Percentiles rank a stretch among this genome's conserved stretches.
phyloP scores from a whole-genome alignment of 2,113 vertebrate species.

The Nycticryphes semicollaris region DNA sequence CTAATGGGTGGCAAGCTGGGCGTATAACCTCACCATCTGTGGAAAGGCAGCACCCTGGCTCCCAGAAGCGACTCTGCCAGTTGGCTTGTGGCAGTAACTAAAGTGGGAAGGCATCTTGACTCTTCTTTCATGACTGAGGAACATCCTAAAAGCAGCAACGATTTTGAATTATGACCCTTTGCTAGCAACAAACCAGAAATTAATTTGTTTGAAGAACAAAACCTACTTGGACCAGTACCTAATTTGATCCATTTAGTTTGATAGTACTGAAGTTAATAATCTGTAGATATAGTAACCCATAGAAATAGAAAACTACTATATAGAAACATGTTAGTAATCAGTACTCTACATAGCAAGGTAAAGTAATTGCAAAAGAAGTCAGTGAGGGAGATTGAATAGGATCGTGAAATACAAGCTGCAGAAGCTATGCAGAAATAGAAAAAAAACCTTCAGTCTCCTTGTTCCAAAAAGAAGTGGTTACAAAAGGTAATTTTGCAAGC shows the following conservation, averaged over 20 bases:
- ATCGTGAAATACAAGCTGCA: neutral
- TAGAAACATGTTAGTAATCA: neutral
- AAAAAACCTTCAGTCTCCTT: neutral
- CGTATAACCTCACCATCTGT: neutral
- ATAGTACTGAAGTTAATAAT: neutral
- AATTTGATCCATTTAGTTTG: neutral
- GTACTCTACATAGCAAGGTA: neutral
- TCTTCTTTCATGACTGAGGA: neutral
- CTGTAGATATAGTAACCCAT: neutral
- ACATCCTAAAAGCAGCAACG: neutral
- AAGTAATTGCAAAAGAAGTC: neutral
- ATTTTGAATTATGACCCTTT: neutral
- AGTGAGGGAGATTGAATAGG: neutral
- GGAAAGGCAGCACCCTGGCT: fast-evolving
- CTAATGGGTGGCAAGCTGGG: neutral
- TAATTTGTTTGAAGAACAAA: neutral
- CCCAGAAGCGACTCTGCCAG: neutral
- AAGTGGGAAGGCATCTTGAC: neutral
- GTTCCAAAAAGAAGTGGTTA: neutral
- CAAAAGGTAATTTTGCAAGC: neutral
- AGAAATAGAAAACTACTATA: neutral
- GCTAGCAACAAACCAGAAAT: neutral
- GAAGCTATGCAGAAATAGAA: neutral
- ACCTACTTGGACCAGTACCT: neutral
- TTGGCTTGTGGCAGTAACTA: neutral